phyloP scores from a whole-genome alignment of 1,140 invertebrate species.

The Bradysia coprophila region DNA sequence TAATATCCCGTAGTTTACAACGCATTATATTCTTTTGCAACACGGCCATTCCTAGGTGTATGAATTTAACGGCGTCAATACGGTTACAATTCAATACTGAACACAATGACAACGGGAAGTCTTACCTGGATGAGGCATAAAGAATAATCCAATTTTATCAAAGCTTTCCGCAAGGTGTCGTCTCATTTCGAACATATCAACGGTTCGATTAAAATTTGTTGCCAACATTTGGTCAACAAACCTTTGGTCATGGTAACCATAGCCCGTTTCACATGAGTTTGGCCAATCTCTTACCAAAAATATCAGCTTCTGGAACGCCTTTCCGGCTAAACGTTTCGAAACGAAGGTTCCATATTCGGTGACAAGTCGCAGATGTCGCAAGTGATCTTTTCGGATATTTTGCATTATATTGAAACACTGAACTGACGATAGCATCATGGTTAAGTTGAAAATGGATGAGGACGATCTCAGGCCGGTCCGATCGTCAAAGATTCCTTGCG shows the following conservation, averaged over 20 bases:
- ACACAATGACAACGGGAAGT: too few species aligned
- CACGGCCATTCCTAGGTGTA: slow-evolving; percentile 91
- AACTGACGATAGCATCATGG: slow-evolving; percentile 91
- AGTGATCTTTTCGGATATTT: slow-evolving; percentile 92
- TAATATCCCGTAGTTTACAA: slow-evolving; percentile 86
- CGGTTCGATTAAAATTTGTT: slow-evolving; percentile 72
- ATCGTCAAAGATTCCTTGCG: slow-evolving; percentile 94
- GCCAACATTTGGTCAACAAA: slow-evolving; percentile 69
- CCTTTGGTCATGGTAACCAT: slow-evolving; percentile 68
- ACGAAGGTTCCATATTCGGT: slow-evolving; percentile 93
- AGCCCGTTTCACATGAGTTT: slow-evolving; percentile 90
- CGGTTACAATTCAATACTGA: too few species aligned
- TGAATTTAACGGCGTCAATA: slow-evolving; percentile 95
- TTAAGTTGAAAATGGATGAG: slow-evolving; percentile 89
- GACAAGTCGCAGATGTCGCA: slow-evolving; percentile 87
- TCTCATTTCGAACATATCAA: slow-evolving; percentile 74
- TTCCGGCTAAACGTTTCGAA: slow-evolving; percentile 70
- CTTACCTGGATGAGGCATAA: too few species aligned
- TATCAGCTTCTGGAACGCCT: slow-evolving; percentile 86
- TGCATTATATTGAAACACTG: slow-evolving; percentile 91
- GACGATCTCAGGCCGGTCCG: slow-evolving; percentile 90
- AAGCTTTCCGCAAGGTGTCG: slow-evolving; percentile 86
- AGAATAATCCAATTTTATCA: too few species aligned
- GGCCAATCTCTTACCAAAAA: slow-evolving; percentile 98
- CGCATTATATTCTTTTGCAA: slow-evolving; percentile 92